Conservation (phyloP, 2,113 vertebrate species). For the Corythaeola cristata region DNA sequence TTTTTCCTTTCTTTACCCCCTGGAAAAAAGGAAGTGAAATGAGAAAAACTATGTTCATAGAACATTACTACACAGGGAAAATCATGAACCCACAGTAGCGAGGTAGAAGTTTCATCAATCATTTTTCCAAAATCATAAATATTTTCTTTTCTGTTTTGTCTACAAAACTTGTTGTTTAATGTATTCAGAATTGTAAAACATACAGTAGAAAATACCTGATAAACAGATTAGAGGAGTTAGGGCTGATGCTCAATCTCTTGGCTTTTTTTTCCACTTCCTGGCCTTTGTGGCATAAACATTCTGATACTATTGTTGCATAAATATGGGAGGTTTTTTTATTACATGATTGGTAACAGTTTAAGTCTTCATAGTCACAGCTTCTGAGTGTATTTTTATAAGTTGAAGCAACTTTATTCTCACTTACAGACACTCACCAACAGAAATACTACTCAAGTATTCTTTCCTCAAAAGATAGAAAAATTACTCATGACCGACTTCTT, state of each 20-base stretch:
- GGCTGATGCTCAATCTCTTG: not conserved
- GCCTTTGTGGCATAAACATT: not conserved
- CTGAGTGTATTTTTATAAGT: not conserved
- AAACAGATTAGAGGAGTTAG: not conserved
- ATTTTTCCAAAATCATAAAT: not conserved
- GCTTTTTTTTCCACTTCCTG: not conserved
- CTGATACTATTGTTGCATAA: not conserved
- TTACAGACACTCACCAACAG: not conserved
- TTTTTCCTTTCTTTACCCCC: accelerated
- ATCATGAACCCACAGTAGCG: not conserved
- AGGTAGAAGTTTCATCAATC: not conserved
- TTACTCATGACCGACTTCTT: not conserved
- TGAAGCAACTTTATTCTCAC: not conserved
- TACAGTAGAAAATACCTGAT: not conserved
- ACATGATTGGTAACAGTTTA: not conserved
- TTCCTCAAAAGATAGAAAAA: not conserved
- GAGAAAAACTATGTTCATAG: not conserved
- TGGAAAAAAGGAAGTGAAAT: not conserved
- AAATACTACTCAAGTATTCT: not conserved
- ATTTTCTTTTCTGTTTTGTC: not conserved
- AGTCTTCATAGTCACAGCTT: not conserved
- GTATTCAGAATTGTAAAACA: not conserved
- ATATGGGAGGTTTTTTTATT: accelerated
- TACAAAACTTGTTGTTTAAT: accelerated
- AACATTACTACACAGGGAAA: not conserved